Base-by-base conservation (phyloP, 1,140 invertebrate genomes). In the Phthorimaea operculella region DNA sequence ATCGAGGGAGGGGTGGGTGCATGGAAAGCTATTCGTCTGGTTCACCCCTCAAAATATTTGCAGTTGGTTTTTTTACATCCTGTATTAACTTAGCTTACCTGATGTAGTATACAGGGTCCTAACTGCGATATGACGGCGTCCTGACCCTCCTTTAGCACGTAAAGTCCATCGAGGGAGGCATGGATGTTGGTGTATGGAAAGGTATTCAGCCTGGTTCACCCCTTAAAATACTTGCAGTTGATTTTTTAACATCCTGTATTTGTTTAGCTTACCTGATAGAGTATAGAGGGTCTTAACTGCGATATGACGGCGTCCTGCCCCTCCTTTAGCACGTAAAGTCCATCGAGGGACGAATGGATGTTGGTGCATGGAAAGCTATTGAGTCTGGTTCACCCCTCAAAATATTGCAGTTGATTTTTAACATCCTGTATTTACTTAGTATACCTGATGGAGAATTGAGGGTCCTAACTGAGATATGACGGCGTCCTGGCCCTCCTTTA, bases 171-270 rank as follows among this genome's bases (percentile, higher is more conserved):
- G 4, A 99, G 88, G 89, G 76, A 15, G 47, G 8, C n/a, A n/a
- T 90, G 90, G 39, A 92, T 87, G 34, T 86, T 72, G 4, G 86
- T 92, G 74, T 93, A 99, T n/a, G n/a, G n/a, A n/a, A n/a, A n/a
- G n/a, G n/a, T n/a, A n/a, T n/a, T n/a, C n/a, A n/a, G n/a, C n/a
- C n/a, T n/a, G n/a, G n/a, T n/a, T n/a, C n/a, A n/a, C n/a, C n/a
- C n/a, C n/a, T n/a, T n/a, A n/a, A n/a, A n/a, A 28, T 28, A 28
- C 2, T 28, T 28, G 21, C 2, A 28, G 21, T 28, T 28, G 21
- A 2, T n/a, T 28, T 28, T 4, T 28, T 28, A 28, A 28, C n/a
- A n/a, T n/a, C n/a, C n/a, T n/a, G n/a, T n/a, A 28, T 28, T 6
- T 28, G 6, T 4, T 28, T 15, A 4, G 2, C 39, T 42, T 9